A percentile compares a stretch with the other conserved stretches of the same genome.
Evolutionary conservation across 2,888 invertebrate species (phyloP).

Genomic region (Rhagium mordax): DNA sequence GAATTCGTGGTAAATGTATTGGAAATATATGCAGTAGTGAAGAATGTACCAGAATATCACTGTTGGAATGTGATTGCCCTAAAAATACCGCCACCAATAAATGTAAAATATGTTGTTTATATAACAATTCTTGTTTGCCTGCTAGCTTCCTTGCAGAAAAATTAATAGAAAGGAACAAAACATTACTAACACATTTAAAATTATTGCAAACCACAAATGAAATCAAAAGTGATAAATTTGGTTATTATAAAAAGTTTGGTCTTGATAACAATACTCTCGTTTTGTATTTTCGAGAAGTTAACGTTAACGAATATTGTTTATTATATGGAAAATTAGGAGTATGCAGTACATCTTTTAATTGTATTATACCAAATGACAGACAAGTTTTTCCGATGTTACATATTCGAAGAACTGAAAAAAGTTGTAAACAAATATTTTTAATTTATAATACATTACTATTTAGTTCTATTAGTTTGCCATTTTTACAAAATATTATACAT

Average conservation of each 20-base stretch:
- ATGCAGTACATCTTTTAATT: constrained; percentile 33
- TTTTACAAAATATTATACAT: too few relatives aligned
- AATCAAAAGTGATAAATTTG: constrained; percentile 22
- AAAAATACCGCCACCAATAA: constrained; percentile 37
- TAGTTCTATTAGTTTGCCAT: not conserved
- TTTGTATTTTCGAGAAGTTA: constrained; percentile 48
- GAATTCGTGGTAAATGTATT: constrained; percentile 70
- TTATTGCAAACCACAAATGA: not conserved
- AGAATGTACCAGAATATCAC: constrained; percentile 71
- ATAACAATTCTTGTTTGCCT: constrained; percentile 39
- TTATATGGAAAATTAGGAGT: constrained; percentile 52
- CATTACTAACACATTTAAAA: constrained; percentile 18
- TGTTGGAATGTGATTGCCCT: constrained; percentile 70
- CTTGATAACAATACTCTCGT: constrained; percentile 37
- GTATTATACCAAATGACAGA: not conserved
- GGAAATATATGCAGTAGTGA: constrained; percentile 71
- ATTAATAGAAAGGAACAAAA: constrained; percentile 28
- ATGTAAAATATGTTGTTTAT: constrained; percentile 52
- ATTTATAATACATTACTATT: not conserved
- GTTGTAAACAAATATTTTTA: not conserved
- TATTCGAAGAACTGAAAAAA: not conserved
- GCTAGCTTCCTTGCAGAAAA: constrained; percentile 35
- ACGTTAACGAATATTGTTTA: constrained; percentile 47
- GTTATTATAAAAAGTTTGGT: constrained; percentile 43
- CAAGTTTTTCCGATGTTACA: constrained; percentile 17